phyloP scores from a whole-genome alignment of 1,140 invertebrate genomes.

The Dryas iulia region DNA sequence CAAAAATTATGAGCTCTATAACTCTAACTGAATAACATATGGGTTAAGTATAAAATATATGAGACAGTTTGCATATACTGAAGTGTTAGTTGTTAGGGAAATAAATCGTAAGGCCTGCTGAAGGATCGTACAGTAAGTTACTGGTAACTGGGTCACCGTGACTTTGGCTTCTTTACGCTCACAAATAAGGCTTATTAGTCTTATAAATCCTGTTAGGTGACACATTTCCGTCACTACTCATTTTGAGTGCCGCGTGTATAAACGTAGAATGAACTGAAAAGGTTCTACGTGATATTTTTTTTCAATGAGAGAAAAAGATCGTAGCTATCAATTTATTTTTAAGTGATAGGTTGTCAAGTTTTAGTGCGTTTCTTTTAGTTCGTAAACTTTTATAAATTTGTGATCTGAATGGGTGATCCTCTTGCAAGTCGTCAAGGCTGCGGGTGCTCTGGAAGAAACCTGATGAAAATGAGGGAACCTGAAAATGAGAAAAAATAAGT shows the following conservation, averaged over 20 bases:
- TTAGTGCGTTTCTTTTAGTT: neutral
- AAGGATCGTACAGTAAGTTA: constrained; percentile 11
- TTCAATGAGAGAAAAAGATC: neutral
- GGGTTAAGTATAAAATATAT: constrained; percentile 10
- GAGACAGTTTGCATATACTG: constrained; percentile 6
- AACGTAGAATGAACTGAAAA: neutral
- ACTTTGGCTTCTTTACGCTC: constrained; percentile 18
- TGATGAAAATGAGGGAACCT: no score
- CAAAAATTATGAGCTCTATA: neutral
- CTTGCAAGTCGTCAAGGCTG: no score
- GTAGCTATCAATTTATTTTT: neutral
- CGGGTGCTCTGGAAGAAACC: no score
- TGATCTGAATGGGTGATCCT: no score
- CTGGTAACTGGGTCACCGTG: constrained; percentile 18
- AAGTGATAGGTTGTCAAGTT: neutral
- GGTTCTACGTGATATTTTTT: neutral
- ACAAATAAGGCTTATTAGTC: constrained; percentile 23
- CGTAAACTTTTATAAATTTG: no score
- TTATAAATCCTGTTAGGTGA: constrained; percentile 18
- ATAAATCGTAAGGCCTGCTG: constrained; percentile 18
- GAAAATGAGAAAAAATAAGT: no score
- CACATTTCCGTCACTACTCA: constrained; percentile 16
- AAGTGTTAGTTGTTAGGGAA: neutral
- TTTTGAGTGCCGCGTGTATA: constrained; percentile 1
- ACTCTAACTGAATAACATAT: neutral